Evolutionary conservation across 2,888 invertebrate genomes (phyloP).

Genomic region (Eurois occulta): DNA sequence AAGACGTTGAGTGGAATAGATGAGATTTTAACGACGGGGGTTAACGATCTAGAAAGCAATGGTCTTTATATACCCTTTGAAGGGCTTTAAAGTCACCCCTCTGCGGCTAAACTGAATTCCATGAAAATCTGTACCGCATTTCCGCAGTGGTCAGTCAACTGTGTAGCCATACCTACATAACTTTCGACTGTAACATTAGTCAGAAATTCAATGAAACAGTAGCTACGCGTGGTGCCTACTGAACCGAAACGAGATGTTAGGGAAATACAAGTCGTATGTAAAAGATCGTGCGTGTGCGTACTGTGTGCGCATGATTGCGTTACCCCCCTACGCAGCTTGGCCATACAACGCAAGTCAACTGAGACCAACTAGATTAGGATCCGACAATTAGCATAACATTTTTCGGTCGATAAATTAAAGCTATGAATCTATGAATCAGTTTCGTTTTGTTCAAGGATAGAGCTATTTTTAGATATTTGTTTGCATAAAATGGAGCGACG

Average conservation of each 20-base stretch:
- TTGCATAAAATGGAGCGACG: conserved; percentile 23
- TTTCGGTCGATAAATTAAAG: conserved; percentile 64
- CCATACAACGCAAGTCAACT: conserved; percentile 57
- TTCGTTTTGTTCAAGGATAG: conserved; percentile 41
- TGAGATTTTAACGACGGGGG: conserved; percentile 20
- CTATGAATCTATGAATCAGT: conserved; percentile 18
- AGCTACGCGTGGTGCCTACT: conserved; percentile 51
- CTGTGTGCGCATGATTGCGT: conserved; percentile 50
- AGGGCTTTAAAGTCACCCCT: conserved; percentile 15
- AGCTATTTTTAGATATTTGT: conserved; percentile 42
- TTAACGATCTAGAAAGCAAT: conserved; percentile 7
- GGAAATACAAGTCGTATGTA: conserved; percentile 75
- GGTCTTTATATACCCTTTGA: not conserved
- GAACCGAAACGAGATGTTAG: conserved; percentile 72
- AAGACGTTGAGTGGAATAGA: conserved; percentile 15
- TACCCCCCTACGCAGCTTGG: conserved; percentile 30
- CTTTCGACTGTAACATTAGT: conserved; percentile 34
- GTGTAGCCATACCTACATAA: conserved; percentile 22
- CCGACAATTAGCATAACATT: conserved; percentile 59
- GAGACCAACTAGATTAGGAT: conserved; percentile 53
- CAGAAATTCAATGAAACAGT: conserved; percentile 41
- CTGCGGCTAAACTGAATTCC: not conserved
- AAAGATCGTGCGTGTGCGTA: conserved; percentile 69
- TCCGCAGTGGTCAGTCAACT: conserved; percentile 24
- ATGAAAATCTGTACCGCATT: conserved; percentile 20